Evolutionary conservation across 1,140 invertebrate genomes (phyloP).

Genomic region (Bacillus rossius): DNA sequence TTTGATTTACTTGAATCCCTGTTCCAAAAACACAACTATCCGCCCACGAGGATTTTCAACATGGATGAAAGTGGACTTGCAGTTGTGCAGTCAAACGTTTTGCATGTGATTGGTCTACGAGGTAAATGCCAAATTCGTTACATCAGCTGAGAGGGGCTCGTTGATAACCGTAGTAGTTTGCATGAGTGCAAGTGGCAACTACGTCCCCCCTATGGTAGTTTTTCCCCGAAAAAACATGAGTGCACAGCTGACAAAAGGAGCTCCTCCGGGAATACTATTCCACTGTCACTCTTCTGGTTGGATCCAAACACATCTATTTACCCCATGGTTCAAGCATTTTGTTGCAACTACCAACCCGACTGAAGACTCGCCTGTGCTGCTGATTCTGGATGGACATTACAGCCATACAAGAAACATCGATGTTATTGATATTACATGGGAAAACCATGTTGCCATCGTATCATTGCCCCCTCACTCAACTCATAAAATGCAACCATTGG

Average conservation of each 20-base stretch:
- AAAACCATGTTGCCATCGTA: slow-evolving; percentile 29
- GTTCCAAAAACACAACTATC: slow-evolving; percentile 24
- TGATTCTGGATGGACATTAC: slow-evolving; percentile 30
- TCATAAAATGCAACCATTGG: too few species aligned
- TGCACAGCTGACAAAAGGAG: slow-evolving; percentile 31
- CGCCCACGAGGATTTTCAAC: slow-evolving; percentile 31
- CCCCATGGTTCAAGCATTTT: slow-evolving; percentile 38
- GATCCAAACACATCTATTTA: slow-evolving; percentile 33
- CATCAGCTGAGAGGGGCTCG: slow-evolving; percentile 39
- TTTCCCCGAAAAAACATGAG: slow-evolving; percentile 37
- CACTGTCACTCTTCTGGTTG: slow-evolving; percentile 34
- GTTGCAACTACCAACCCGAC: slow-evolving; percentile 21
- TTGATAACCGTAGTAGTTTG: slow-evolving; percentile 38
- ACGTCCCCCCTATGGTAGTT: slow-evolving; percentile 40
- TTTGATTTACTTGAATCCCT: slow-evolving; percentile 20
- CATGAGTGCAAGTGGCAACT: slow-evolving; percentile 37
- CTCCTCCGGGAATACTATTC: slow-evolving; percentile 32
- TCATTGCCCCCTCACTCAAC: slow-evolving; percentile 40
- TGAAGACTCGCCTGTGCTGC: slow-evolving; percentile 15
- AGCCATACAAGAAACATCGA: slow-evolving; percentile 19
- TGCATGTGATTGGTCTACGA: slow-evolving; percentile 26
- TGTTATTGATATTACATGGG: slow-evolving; percentile 30
- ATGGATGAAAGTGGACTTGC: slow-evolving; percentile 38
- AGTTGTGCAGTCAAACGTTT: slow-evolving; percentile 29
- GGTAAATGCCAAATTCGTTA: slow-evolving; percentile 23